Conservation (phyloP, 2,797 vertebrate species). For the Enteromius radiatus region DNA sequence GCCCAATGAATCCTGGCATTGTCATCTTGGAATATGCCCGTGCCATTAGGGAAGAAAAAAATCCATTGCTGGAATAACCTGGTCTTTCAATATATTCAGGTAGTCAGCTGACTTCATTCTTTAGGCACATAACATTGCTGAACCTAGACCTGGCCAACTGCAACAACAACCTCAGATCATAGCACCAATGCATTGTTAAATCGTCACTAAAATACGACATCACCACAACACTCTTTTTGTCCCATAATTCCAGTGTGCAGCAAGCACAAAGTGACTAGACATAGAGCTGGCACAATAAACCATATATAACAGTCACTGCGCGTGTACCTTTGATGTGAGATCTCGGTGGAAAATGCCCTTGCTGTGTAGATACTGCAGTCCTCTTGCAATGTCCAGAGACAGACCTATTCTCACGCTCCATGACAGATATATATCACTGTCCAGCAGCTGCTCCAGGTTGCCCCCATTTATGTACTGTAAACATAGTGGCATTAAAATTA, state of each 20-base stretch:
- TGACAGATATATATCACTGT: slow-evolving; percentile 80
- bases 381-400: slow-evolving; percentile 83
- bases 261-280: neutral
- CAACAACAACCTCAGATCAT: too few relatives aligned
- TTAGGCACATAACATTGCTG: too few relatives aligned
- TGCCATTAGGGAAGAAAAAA: too few relatives aligned
- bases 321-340: slow-evolving; percentile 86
- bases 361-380: slow-evolving; percentile 85
- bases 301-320: neutral
- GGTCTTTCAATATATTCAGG: too few relatives aligned
- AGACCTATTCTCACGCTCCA: slow-evolving; percentile 81
- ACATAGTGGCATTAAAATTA: slow-evolving; percentile 22
- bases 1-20: too few relatives aligned
- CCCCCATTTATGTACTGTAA: slow-evolving; percentile 86
- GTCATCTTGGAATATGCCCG: too few relatives aligned
- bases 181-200: too few relatives aligned
- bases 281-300: neutral
- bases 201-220: neutral
- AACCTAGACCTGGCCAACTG: too few relatives aligned
- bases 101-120: too few relatives aligned
- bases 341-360: slow-evolving; percentile 89
- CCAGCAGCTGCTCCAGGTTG: slow-evolving; percentile 86
- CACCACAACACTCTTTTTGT: neutral
- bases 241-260: neutral
- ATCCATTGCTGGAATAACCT: too few relatives aligned